Evolutionary conservation across 2,797 vertebrate genomes (phyloP).

Genomic region (Coccyzus lansbergi): DNA sequence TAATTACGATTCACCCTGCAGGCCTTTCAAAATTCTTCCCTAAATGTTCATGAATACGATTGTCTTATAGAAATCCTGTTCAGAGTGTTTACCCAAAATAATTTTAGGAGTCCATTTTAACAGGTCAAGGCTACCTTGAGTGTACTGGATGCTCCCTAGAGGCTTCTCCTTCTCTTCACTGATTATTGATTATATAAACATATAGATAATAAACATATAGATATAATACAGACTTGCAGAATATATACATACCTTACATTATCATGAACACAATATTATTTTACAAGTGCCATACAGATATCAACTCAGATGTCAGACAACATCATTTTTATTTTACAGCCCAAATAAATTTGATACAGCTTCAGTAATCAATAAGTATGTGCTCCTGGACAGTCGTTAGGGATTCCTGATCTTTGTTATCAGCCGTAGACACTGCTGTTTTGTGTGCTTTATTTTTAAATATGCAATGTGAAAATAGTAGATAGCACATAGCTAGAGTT

Average conservation of each 20-base stretch:
- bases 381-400: neutral
- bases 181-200: neutral
- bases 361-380: neutral
- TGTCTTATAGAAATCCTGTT: neutral
- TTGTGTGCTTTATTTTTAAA: neutral
- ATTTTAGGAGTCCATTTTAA: neutral
- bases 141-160: neutral
- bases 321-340: neutral
- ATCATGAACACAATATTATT: neutral
- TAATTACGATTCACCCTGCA: neutral
- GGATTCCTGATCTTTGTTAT: neutral
- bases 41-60: neutral
- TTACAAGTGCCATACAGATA: neutral
- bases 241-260: neutral
- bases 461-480: neutral
- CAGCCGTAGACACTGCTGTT: neutral
- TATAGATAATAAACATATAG: neutral
- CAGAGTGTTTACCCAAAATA: neutral
- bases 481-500: neutral
- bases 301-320: neutral
- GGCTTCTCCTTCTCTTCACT: neutral
- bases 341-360: accelerated
- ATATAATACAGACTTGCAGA: neutral
- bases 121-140: neutral
- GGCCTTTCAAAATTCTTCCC: neutral